These are phyloP conservation scores for Dicrostonyx torquatus DNA, from an alignment of 2,797 vertebrate genomes.

Conservation along the genomic window DNA sequence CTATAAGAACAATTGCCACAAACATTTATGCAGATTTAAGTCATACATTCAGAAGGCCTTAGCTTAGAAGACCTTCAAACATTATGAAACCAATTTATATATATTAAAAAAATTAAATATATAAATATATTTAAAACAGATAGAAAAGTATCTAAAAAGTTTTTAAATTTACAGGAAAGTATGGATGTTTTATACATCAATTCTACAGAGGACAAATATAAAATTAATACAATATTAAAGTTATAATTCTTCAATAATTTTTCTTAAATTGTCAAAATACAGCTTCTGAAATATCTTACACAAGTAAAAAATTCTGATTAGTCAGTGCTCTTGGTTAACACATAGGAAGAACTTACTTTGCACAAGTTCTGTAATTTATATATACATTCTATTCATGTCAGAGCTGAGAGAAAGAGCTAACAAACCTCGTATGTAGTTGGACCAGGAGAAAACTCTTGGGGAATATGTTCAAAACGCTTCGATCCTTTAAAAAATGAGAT, in stretches of 20 bases:
- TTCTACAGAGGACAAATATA: background rate
- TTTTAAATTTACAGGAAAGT: background rate
- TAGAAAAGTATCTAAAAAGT: background rate
- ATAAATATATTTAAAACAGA: background rate
- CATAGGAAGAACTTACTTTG: background rate
- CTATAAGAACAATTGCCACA: background rate
- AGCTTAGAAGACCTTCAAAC: background rate
- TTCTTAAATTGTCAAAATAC: constrained; percentile 20
- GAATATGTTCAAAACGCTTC: constrained; percentile 73
- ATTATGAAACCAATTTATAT: background rate
- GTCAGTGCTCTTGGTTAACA: background rate
- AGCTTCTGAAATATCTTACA: constrained; percentile 24
- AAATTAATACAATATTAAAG: background rate
- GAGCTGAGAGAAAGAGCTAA: constrained; percentile 14
- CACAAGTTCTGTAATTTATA: background rate
- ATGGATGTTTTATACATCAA: background rate
- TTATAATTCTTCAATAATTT: constrained; percentile 13
- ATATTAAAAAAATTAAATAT: constrained; percentile 1
- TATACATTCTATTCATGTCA: background rate
- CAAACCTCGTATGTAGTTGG: constrained; percentile 80
- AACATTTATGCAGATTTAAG: background rate
- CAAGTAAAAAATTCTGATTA: background rate
- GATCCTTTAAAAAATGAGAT: constrained; percentile 66
- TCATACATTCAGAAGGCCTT: background rate
- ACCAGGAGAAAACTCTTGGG: constrained; percentile 69